Percentiles rank a stretch among this genome's conserved stretches.
Evolutionary conservation across 2,797 vertebrate genomes (phyloP).

Genomic region (Manis crassicaudata): DNA sequence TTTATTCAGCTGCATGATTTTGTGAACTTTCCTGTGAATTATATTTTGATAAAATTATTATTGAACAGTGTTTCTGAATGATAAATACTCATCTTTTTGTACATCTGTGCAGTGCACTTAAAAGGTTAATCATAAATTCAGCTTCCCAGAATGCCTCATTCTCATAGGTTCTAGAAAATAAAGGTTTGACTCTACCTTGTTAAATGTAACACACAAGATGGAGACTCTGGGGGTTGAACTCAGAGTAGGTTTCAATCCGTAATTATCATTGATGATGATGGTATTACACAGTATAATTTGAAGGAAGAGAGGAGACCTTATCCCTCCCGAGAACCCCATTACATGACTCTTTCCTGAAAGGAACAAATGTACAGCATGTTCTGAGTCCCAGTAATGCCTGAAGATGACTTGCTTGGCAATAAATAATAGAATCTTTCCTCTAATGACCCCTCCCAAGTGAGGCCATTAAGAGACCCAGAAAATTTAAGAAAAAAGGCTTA

Average conservation of each 20-base stretch:
- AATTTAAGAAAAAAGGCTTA: constrained; percentile 72
- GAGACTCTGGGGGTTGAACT: background rate
- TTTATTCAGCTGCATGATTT: background rate
- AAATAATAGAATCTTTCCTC: constrained; percentile 70
- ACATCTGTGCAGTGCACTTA: background rate
- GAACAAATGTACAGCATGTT: constrained; percentile 2
- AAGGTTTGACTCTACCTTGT: background rate
- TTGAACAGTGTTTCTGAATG: background rate
- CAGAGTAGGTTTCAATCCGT: background rate
- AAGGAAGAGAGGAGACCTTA: constrained; percentile 20
- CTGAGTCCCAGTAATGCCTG: constrained; percentile 32
- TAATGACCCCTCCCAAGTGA: constrained; percentile 68
- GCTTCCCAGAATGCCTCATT: background rate
- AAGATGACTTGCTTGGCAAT: constrained; percentile 57
- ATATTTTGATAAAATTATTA: constrained; percentile 16
- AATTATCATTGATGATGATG: constrained; percentile 17
- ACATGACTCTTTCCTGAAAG: constrained; percentile 49
- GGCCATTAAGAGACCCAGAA: constrained; percentile 62
- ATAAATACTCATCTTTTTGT: background rate
- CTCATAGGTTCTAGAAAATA: constrained; percentile 20
- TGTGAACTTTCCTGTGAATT: background rate
- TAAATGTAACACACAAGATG: background rate
- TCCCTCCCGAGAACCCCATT: constrained; percentile 26
- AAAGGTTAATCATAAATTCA: background rate
- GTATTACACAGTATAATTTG: constrained; percentile 15